phyloP scores from a whole-genome alignment of 2,797 vertebrate species.

The Brachyalestes nurse region DNA sequence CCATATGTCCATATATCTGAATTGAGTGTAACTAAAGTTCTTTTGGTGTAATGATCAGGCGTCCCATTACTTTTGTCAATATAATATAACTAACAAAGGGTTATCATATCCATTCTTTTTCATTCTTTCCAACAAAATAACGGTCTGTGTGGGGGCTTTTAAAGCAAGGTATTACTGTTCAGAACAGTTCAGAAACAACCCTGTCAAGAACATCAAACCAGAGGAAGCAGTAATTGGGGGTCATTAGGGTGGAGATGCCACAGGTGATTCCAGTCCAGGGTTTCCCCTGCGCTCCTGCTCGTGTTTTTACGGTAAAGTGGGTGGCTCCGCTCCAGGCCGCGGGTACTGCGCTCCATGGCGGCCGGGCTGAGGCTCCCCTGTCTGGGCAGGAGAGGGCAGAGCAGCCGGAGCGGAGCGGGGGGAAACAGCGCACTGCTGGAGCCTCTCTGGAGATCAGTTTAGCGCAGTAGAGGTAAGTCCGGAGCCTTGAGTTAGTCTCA shows the following conservation, averaged over 20 bases:
- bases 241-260: not conserved
- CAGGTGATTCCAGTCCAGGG: not conserved
- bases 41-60: too few species aligned
- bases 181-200: too few species aligned
- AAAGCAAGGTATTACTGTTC: too few species aligned
- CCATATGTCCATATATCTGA: too few species aligned
- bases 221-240: slow-evolving; percentile 39
- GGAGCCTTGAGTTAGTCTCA: slow-evolving; percentile 19
- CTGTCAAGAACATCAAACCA: slow-evolving; percentile 38
- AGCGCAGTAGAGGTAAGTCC: slow-evolving; percentile 81
- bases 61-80: too few species aligned
- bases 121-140: too few species aligned
- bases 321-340: not conserved
- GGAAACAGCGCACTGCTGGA: slow-evolving; percentile 73
- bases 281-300: not conserved
- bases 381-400: slow-evolving; percentile 1
- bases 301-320: not conserved
- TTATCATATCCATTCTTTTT: too few species aligned
- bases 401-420: slow-evolving; percentile 74
- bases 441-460: slow-evolving; percentile 78
- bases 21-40: too few species aligned
- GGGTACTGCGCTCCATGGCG: not conserved
- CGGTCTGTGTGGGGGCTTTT: too few species aligned
- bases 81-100: too few species aligned
- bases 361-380: not conserved